Percentiles rank a stretch among this genome's conserved stretches.
Conservation (phyloP, 2,888 invertebrate species). For the Argyra leucocephala region DNA sequence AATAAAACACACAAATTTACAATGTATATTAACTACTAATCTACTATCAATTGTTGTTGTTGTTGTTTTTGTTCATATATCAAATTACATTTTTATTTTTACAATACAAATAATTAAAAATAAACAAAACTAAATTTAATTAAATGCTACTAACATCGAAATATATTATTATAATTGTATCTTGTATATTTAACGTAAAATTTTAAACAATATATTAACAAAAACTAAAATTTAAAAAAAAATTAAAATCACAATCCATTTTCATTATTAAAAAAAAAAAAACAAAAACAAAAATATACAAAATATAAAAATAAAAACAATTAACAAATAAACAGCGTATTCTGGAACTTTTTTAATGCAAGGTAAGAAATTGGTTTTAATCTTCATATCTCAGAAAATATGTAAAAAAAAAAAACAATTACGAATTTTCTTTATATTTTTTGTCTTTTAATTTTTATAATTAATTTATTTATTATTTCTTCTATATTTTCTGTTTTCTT, state of each 20-base stretch:
- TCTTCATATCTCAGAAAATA: slow-evolving; percentile 30
- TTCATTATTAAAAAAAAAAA: no score
- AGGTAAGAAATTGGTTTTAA: slow-evolving; percentile 64
- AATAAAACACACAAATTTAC: background rate
- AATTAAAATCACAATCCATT: no score
- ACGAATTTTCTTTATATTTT: background rate
- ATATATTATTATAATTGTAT: background rate
- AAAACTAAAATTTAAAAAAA: no score
- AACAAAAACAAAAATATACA: no score
- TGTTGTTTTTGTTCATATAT: no score
- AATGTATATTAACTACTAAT: background rate
- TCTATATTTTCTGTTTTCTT: slow-evolving; percentile 2
- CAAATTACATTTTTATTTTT: background rate
- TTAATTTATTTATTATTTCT: background rate
- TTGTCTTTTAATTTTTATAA: background rate
- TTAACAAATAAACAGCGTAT: slow-evolving; percentile 64
- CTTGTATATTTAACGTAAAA: no score
- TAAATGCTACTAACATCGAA: background rate
- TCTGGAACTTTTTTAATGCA: slow-evolving; percentile 98
- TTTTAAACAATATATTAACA: no score
- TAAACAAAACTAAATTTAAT: no score
- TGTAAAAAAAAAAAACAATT: background rate
- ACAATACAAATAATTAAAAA: background rate
- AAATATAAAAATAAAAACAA: slow-evolving; percentile 24
- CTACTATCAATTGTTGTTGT: background rate